Evolutionary conservation across 1,140 invertebrate species (phyloP).

Genomic region (Sinonovacula constricta): DNA sequence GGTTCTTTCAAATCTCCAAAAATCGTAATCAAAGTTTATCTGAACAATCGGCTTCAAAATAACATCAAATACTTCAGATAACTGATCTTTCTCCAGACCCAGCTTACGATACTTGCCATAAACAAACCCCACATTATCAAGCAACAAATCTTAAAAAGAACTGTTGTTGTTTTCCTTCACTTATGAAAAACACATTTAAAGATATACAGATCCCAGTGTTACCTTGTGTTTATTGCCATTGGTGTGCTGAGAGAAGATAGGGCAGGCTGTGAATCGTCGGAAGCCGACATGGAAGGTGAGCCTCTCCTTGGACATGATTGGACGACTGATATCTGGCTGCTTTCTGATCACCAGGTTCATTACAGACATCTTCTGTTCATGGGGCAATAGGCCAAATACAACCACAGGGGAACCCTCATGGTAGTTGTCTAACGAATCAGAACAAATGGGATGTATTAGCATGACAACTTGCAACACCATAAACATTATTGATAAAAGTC

Average conservation of each 20-base stretch:
- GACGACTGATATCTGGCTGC: constrained; percentile 51
- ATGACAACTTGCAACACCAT: neutral
- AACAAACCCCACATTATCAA: too few relatives aligned
- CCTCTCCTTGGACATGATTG: constrained; percentile 94
- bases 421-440: constrained; percentile 62
- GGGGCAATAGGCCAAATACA: constrained; percentile 85
- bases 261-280: constrained; percentile 82
- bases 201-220: too few relatives aligned
- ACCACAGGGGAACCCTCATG: constrained; percentile 64
- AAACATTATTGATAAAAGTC: neutral
- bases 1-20: neutral
- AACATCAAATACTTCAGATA: too few relatives aligned
- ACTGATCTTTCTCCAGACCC: too few relatives aligned
- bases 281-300: constrained; percentile 98
- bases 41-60: too few relatives aligned
- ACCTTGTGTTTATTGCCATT: constrained; percentile 97
- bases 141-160: too few relatives aligned
- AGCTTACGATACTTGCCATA: too few relatives aligned
- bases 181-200: too few relatives aligned
- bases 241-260: constrained; percentile 83
- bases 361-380: constrained; percentile 98
- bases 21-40: neutral
- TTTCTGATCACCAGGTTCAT: constrained; percentile 93
- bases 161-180: too few relatives aligned
- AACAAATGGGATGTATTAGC: neutral